Conservation (phyloP, 1,140 invertebrate genomes). For the Ditylenchus dipsaci region DNA sequence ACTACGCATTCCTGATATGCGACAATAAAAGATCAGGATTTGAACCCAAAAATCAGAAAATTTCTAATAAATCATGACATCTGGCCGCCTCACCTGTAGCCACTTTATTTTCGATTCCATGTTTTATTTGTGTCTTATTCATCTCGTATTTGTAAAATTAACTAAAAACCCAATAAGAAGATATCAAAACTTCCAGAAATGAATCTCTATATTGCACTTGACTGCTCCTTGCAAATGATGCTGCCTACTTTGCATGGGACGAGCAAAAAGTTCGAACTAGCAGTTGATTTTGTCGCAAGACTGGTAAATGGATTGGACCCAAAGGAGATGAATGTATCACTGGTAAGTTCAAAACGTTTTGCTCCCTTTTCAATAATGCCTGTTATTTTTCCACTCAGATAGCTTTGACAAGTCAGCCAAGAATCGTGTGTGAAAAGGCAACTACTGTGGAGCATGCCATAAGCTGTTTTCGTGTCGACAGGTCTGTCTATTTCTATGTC, state of each 20-base stretch:
- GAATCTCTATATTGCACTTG: conserved; percentile 8
- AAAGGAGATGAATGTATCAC: background rate
- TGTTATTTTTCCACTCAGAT: conserved; percentile 8
- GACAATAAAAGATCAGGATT: too few relatives aligned
- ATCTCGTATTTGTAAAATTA: too few relatives aligned
- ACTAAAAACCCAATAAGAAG: too few relatives aligned
- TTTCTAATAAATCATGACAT: too few relatives aligned
- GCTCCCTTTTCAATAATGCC: background rate
- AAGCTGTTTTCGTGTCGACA: background rate
- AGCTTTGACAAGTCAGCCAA: conserved; percentile 1
- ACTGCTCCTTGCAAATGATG: conserved; percentile 1
- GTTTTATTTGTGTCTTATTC: too few relatives aligned
- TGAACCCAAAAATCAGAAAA: too few relatives aligned
- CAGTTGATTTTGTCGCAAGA: conserved; percentile 1
- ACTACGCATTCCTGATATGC: too few relatives aligned
- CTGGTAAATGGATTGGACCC: background rate
- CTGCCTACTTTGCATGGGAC: background rate
- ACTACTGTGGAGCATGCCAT: background rate
- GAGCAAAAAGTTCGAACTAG: background rate
- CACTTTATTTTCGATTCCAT: too few relatives aligned
- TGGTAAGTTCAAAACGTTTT: conserved; percentile 2
- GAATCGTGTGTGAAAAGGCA: conserved; percentile 3
- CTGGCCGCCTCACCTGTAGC: too few relatives aligned
- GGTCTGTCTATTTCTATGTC: background rate
- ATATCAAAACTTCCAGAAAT: background rate